Evolutionary conservation across 2,113 vertebrate species (phyloP).

Genomic region (Spermophilus dauricus): DNA sequence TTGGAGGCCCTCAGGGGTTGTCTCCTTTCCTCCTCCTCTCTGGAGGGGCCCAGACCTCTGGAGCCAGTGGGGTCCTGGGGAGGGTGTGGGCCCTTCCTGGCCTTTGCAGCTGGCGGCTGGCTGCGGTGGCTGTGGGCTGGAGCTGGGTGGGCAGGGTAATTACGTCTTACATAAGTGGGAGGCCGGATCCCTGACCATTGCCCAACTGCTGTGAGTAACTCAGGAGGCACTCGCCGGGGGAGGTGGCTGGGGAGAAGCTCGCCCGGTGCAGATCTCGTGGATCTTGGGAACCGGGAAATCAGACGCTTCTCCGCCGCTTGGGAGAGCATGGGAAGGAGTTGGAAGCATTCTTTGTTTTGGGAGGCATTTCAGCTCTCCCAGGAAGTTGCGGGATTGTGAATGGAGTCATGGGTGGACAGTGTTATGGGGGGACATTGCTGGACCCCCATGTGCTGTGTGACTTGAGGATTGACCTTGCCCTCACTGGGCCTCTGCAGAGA

Average conservation of each 20-base stretch:
- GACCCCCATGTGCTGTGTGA: not conserved
- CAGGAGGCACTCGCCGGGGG: slow-evolving; percentile 64
- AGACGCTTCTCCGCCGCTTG: not conserved
- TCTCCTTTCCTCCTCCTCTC: not conserved
- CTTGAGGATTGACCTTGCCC: not conserved
- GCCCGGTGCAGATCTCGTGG: not conserved
- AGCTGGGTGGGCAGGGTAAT: slow-evolving; percentile 72
- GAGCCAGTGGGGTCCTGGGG: not conserved
- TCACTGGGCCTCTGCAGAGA: slow-evolving; percentile 24
- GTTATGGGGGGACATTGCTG: not conserved
- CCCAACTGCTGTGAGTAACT: slow-evolving; percentile 80
- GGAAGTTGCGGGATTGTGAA: not conserved
- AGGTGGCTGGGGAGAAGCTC: slow-evolving; percentile 54
- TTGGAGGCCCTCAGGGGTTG: not conserved
- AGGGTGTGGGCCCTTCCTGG: not conserved
- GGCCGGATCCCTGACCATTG: slow-evolving; percentile 77
- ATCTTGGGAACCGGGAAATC: slow-evolving; percentile 62
- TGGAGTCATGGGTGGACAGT: not conserved
- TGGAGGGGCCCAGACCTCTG: not conserved
- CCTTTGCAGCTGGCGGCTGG: not conserved
- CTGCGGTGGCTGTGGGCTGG: slow-evolving; percentile 34
- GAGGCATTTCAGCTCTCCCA: slow-evolving; percentile 7
- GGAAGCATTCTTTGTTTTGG: slow-evolving; percentile 27
- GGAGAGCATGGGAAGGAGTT: not conserved
- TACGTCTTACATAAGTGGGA: slow-evolving; percentile 80